Conservation (phyloP, 2,797 vertebrate genomes). For the Rhyacichthys aspro region DNA sequence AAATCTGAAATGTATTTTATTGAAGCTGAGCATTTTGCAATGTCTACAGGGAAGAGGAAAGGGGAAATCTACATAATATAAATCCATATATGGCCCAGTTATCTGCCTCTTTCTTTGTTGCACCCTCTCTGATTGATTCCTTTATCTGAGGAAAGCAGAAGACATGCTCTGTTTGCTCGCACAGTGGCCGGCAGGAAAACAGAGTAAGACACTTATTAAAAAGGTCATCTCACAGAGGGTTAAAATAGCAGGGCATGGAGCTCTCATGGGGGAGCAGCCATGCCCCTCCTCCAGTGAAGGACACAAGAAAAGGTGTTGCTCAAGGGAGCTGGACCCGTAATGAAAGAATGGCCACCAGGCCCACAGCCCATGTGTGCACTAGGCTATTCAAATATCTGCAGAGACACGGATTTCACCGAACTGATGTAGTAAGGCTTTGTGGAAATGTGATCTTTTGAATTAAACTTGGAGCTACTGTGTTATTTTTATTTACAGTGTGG, state of each 20-base stretch:
- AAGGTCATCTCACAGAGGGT: constrained; percentile 85
- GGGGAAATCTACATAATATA: constrained; percentile 80
- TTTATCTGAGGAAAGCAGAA: constrained; percentile 83
- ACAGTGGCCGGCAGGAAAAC: constrained; percentile 82
- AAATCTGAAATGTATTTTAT: constrained; percentile 78
- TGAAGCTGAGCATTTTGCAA: constrained; percentile 74
- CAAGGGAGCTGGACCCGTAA: constrained; percentile 74
- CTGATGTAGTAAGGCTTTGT: constrained; percentile 48
- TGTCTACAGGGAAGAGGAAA: constrained; percentile 72
- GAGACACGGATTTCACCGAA: constrained; percentile 48
- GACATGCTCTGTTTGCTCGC: constrained; percentile 84
- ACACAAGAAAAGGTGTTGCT: constrained; percentile 81
- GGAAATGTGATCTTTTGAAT: constrained; percentile 70
- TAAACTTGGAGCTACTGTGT: constrained; percentile 65
- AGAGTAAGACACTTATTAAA: constrained; percentile 88
- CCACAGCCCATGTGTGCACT: constrained; percentile 67
- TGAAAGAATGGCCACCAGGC: constrained; percentile 75
- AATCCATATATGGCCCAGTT: constrained; percentile 83
- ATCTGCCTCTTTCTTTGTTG: constrained; percentile 71
- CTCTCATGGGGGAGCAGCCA: constrained; percentile 69
- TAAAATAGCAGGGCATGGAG: constrained; percentile 81
- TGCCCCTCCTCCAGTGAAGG: constrained; percentile 78
- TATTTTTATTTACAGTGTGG: constrained; percentile 76
- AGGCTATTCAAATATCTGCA: constrained; percentile 74
- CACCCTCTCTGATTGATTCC: constrained; percentile 80